Percentiles rank a stretch among this genome's conserved stretches.
Evolutionary conservation across 2,888 invertebrate genomes (phyloP).

Genomic region (Augochlorella aurata): DNA sequence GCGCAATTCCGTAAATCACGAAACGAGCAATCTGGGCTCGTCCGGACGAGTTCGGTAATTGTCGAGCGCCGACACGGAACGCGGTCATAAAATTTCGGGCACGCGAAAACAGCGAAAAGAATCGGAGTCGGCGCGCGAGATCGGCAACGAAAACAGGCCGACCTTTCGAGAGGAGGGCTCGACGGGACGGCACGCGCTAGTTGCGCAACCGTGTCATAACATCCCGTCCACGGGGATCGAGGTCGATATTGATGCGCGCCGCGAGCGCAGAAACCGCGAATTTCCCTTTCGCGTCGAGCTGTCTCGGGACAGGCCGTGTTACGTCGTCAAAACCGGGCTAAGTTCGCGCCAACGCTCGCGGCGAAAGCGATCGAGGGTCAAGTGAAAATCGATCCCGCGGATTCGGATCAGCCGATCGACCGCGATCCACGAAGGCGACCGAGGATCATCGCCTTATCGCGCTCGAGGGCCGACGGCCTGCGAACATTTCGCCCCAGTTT

Average conservation of each 20-base stretch:
- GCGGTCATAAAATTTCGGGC: neutral
- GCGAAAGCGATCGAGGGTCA: slow-evolving; percentile 26
- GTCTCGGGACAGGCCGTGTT: slow-evolving; percentile 17
- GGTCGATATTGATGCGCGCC: slow-evolving; percentile 41
- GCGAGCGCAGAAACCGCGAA: slow-evolving; percentile 18
- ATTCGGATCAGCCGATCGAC: neutral
- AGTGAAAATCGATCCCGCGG: slow-evolving; percentile 27
- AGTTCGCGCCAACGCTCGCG: slow-evolving; percentile 2
- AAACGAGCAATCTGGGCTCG: neutral
- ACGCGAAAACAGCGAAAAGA: slow-evolving; percentile 4
- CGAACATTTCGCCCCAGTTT: neutral
- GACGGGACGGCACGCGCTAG: neutral
- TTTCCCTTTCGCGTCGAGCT: slow-evolving; percentile 43
- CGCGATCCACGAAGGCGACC: neutral
- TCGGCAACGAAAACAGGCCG: neutral
- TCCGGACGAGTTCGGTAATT: neutral
- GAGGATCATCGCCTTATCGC: neutral
- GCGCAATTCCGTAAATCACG: neutral
- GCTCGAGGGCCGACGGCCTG: neutral
- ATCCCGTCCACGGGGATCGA: slow-evolving; percentile 20
- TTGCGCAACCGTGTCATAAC: slow-evolving; percentile 33
- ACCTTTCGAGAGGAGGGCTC: neutral
- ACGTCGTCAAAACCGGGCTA: slow-evolving; percentile 1
- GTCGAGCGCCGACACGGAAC: neutral
- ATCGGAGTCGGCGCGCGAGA: neutral